Evolutionary conservation across 2,888 invertebrate species (phyloP).

Genomic region (Drosophila meridiana): DNA sequence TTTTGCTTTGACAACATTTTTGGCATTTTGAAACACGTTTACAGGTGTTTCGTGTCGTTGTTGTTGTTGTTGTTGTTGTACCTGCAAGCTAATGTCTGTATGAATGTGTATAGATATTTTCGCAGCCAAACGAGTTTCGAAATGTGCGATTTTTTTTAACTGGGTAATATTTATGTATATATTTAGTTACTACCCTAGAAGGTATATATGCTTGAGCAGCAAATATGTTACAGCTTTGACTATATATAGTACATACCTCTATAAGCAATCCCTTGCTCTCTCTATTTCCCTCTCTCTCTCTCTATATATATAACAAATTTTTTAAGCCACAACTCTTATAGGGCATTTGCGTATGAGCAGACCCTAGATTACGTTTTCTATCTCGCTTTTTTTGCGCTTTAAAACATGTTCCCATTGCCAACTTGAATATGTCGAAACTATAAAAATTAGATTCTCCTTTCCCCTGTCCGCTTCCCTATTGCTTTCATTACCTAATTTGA

Average conservation of each 20-base stretch:
- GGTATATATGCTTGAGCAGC: background rate
- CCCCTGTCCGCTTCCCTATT: background rate
- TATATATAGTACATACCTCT: background rate
- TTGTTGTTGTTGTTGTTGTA: slow-evolving; percentile 1
- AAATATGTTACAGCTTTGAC: background rate
- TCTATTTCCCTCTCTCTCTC: background rate
- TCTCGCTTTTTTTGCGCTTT: background rate
- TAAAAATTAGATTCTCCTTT: background rate
- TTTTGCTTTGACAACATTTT: slow-evolving; percentile 47
- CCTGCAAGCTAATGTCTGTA: background rate
- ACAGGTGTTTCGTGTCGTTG: slow-evolving; percentile 28
- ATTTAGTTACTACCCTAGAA: background rate
- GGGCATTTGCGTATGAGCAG: background rate
- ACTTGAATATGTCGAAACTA: slow-evolving; percentile 11
- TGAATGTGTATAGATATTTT: slow-evolving; percentile 21
- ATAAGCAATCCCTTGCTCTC: background rate
- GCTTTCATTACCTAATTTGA: background rate
- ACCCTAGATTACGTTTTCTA: background rate
- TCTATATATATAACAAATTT: no score
- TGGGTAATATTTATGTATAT: slow-evolving; percentile 21
- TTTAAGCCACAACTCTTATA: background rate
- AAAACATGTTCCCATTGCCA: slow-evolving; percentile 31
- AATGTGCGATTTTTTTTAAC: slow-evolving; percentile 27
- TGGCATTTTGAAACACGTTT: slow-evolving; percentile 63
- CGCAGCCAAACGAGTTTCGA: slow-evolving; percentile 55